These are phyloP conservation scores for Caenorhabditis japonica DNA, from an alignment of 2,888 invertebrate species.

Conservation along the genomic window DNA sequence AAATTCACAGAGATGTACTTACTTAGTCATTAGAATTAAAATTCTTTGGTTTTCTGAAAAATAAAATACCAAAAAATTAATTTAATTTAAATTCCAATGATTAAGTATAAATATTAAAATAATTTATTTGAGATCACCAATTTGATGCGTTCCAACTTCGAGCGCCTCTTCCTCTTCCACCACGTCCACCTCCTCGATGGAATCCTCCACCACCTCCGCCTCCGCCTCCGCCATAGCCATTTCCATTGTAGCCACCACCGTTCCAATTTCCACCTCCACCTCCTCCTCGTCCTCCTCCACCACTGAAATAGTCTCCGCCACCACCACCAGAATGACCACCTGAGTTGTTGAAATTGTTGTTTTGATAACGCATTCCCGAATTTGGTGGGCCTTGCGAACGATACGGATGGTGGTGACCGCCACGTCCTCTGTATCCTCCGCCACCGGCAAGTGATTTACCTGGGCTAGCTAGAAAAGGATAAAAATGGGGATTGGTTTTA, in stretches of 20 bases:
- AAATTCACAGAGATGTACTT: too few relatives aligned
- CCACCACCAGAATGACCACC: slow-evolving; percentile 22
- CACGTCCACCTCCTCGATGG: slow-evolving; percentile 12
- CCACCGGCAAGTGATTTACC: slow-evolving; percentile 28
- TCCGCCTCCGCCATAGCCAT: neutral
- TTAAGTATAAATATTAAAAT: too few relatives aligned
- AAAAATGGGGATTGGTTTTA: neutral
- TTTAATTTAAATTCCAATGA: too few relatives aligned
- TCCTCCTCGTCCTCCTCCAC: neutral
- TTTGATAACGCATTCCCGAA: slow-evolving; percentile 42
- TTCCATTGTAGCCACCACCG: slow-evolving; percentile 22
- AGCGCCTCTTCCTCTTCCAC: slow-evolving; percentile 28
- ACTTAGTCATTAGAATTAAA: too few relatives aligned
- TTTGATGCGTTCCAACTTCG: slow-evolving; percentile 31
- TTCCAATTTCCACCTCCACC: too few relatives aligned
- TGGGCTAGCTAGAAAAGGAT: slow-evolving; percentile 24
- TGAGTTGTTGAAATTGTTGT: slow-evolving; percentile 42
- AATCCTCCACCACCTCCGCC: neutral
- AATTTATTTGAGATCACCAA: slow-evolving; percentile 6
- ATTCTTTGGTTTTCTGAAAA: too few relatives aligned
- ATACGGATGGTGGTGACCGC: slow-evolving; percentile 28
- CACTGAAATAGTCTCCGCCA: slow-evolving; percentile 2
- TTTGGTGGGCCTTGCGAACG: slow-evolving; percentile 25
- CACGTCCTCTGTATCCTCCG: slow-evolving; percentile 13
- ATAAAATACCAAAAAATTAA: too few relatives aligned